A percentile compares a stretch with the other conserved stretches of the same genome.
These are phyloP conservation scores for Aspiorhynchus laticeps DNA, from an alignment of 2,113 vertebrate species.

Conservation along the genomic window DNA sequence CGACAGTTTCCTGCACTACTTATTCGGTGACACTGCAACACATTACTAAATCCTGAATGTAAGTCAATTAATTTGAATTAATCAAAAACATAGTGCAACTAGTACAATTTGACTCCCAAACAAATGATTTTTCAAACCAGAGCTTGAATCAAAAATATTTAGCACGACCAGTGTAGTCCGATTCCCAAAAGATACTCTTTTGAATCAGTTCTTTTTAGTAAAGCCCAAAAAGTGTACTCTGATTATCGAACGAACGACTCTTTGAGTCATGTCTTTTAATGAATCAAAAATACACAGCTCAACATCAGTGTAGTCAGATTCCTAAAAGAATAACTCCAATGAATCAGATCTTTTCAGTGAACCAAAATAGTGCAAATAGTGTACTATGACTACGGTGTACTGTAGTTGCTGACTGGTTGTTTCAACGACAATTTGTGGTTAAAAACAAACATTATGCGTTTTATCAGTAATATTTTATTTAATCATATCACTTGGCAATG, in stretches of 20 bases:
- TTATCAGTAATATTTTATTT: background rate
- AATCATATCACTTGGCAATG: no score
- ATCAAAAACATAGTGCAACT: background rate
- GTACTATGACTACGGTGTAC: no score
- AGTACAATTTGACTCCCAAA: background rate
- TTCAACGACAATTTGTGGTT: background rate
- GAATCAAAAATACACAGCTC: background rate
- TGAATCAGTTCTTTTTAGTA: conserved; percentile 40
- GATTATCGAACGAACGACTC: background rate
- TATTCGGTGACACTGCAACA: background rate
- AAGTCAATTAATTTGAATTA: background rate
- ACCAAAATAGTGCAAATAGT: background rate
- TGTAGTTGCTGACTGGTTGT: background rate
- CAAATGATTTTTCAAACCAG: background rate
- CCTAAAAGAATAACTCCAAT: background rate
- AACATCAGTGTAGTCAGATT: background rate
- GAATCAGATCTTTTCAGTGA: background rate
- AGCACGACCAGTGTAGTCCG: background rate
- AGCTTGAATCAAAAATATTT: no score
- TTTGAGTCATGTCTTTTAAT: background rate
- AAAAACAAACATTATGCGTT: background rate
- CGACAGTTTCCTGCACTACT: background rate
- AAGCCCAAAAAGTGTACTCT: background rate
- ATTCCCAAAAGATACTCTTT: background rate
- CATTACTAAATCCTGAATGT: background rate